Evolutionary conservation across 2,888 invertebrate genomes (phyloP), one percentile per base, ranked within the genome.

Genomic region (Cryptosula pallasiana): DNA sequence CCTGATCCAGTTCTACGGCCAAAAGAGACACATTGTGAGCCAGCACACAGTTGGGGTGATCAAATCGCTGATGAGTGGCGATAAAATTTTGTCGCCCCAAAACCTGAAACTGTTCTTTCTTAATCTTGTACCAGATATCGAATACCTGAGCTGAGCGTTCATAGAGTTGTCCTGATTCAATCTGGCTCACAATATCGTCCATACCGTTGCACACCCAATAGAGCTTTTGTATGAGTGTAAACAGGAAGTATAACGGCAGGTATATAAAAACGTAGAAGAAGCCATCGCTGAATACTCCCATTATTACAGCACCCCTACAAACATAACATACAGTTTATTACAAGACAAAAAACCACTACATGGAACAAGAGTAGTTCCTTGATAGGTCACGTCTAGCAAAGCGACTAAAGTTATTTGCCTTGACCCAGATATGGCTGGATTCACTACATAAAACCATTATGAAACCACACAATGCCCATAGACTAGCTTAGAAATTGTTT

Each of bases 1-100:
- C 81, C 71, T 80, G 79, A 1, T 78, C 76, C 71, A 78, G 76
- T 2, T 80, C 79, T 73, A 81, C 77, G 72, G 79, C 79, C 72
- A 79, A 80, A 16, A 81, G 73, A 0, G 81, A 79, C 0, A 81
- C 77, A 32, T 78, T 76, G 20, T 79, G 78, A 69, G 78, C 78
- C 20, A 81, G 73, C 1, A 81, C 79, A 74, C 77, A 79, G 29
- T 77, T 79, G 1, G 81, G 81, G 72, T 78, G 80, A 71, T 78
- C 78, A 74, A 80, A 80, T 29, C 76, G 75, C 45, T 76, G 78
- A 69, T 81, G 80, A 58, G 78, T 77, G 1, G 79, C 77, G 71
- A 81, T 79, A 73, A 81, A 81, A 73, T 80, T 63, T 32, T 32
- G 20, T 16, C 27, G 34, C 13, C 63, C 27, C 25, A 63, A 9